Conservation (phyloP, 1,140 invertebrate species). For the Bombus difficillimus region DNA sequence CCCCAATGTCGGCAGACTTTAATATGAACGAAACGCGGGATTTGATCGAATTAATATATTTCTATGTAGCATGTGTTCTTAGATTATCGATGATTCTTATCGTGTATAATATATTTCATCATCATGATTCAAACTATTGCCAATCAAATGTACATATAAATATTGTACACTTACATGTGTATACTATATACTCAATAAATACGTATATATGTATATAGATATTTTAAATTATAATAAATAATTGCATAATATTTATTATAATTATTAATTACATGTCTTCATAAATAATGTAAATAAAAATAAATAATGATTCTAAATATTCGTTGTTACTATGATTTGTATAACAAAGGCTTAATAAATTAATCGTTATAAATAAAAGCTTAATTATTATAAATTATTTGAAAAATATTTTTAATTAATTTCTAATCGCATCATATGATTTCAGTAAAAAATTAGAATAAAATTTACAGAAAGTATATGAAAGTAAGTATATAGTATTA, state of each 20-base stretch:
- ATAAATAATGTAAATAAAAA: background rate
- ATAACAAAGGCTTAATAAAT: background rate
- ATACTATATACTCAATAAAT: background rate
- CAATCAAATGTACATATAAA: background rate
- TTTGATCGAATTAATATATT: constrained; percentile 49
- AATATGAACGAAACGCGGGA: constrained; percentile 44
- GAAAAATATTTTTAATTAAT: background rate
- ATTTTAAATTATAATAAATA: no score
- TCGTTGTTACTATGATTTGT: background rate
- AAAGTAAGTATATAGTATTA: background rate
- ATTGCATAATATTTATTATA: background rate
- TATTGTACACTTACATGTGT: no score
- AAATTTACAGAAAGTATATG: background rate
- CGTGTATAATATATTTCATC: constrained; percentile 39
- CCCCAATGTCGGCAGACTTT: constrained; percentile 21
- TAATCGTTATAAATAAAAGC: background rate
- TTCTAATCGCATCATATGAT: background rate
- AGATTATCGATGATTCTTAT: constrained; percentile 63
- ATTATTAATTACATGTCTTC: background rate
- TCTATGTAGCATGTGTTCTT: constrained; percentile 19
- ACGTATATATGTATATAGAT: background rate
- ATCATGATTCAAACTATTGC: constrained; percentile 14
- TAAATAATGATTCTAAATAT: background rate
- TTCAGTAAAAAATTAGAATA: background rate
- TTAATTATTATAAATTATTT: background rate